Evolutionary conservation across 2,888 invertebrate genomes (phyloP), one percentile per base, ranked within the genome.

Genomic region (Meteorus cinctellus): DNA sequence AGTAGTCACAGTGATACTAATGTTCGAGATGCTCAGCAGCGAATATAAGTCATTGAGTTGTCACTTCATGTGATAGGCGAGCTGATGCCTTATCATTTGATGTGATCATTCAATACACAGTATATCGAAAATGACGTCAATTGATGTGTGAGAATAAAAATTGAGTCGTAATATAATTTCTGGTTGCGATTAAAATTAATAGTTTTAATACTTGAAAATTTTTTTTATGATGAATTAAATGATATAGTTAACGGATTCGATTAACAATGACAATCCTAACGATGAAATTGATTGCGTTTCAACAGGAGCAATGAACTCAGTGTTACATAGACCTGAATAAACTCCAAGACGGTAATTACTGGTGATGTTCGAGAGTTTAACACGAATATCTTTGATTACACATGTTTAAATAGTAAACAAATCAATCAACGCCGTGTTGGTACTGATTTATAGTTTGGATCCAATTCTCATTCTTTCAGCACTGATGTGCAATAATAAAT

Each of bases 111-210:
- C 55, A 36, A 55, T 19, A 55, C 66, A 19, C 14, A 34, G 19
- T 19, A 51, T n/a, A 48, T 72, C n/a, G 41, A 8, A 14, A 67
- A 31, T 73, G 59, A 67, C 73, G 55, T 73, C 10, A 65, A 66
- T 27, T 27, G 12, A 68, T 41, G 31, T 24, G 19, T 12, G 36
- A 19, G 19, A 62, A 14, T 27, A 34, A 19, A 16, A 45, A 36
- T 29, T 24, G 16, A 71, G 27, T 24, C 16, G 24, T n/a, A 8
- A 48, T 51, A 31, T 31, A 16, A 14, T 69, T 3, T 5, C n/a
- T 8, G 19, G 4, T 55, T 55, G 6, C 19, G 10, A 55, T 19
- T 10, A n/a, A n/a, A n/a, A n/a, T 4, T 48, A 48, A n/a, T 55
- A 55, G 2, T 4, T 14, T 14, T 16, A 48, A 48, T 48, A 48